Evolutionary conservation across 2,113 vertebrate species (phyloP), one percentile per base, ranked within the genome.

Genomic region (Crotalus helleri): DNA sequence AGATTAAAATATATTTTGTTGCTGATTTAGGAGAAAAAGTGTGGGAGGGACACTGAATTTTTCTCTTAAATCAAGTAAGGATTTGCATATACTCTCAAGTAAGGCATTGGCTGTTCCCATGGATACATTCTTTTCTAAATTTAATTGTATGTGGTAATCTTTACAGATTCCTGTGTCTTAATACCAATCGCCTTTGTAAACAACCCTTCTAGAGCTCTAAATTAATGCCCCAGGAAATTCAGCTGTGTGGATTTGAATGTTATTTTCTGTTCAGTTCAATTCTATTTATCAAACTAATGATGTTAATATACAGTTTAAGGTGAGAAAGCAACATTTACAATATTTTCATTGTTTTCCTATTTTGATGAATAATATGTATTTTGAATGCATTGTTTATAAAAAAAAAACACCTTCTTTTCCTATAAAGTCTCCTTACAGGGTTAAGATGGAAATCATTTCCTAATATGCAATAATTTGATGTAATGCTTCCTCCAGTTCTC

Each of bases 131-230:
- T 69, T 96, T 69, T 92, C 93, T 95, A 74, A 89, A 93, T 92
- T 94, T 97, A 96, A 97, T 97, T 96, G 95, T 94, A 53, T 86
- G 94, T 91, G 58, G 91, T 94, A 95, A 96, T 97, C 95, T 96
- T 95, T 5, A 1, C 92, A 88, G 94, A 59, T 95, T 95, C 94
- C 94, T 90, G 93, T 92, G 92, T 92, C 91, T 95, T 95, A 91
- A 90, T 24, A 94, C 90, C 92, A 95, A 39, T 4, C 95, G 90
- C 53, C 90, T 90, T 90, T 96, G 92, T 92, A 24, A 4, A 92
- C 94, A 95, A 93, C 91, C 87, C 74, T 96, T 96, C 88, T 0
- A 0, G 95, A 92, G 53, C 93, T 91, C 93, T 92, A 95, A 90
- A 92, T 92, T 94, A 92, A 94, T 90, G 88, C 91, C 93, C 92